Conservation (phyloP, 1,140 invertebrate genomes). For the Periplaneta americana region DNA sequence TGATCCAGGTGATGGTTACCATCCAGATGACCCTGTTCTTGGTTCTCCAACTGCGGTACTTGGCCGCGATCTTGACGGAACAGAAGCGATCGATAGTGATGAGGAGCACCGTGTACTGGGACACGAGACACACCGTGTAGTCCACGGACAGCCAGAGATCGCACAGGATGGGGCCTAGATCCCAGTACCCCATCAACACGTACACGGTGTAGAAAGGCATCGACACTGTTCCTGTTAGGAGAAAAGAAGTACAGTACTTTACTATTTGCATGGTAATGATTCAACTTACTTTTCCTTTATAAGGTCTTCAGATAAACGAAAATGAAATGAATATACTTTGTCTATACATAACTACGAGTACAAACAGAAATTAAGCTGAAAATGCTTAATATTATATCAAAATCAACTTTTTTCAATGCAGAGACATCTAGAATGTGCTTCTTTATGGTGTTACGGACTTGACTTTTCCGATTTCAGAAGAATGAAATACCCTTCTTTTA, state of each 20-base stretch:
- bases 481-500: too few species aligned
- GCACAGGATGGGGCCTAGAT: slow-evolving; percentile 91
- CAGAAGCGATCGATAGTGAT: slow-evolving; percentile 99
- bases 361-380: too few species aligned
- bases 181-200: slow-evolving; percentile 94
- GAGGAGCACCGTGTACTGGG: slow-evolving; percentile 97
- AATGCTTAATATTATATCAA: too few species aligned
- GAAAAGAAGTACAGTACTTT: not conserved
- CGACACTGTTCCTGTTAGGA: slow-evolving; percentile 72
- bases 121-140: slow-evolving; percentile 97
- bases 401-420: too few species aligned
- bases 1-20: slow-evolving; percentile 96
- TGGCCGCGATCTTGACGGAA: slow-evolving; percentile 97
- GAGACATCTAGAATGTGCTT: too few species aligned
- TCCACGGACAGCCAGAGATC: slow-evolving; percentile 99
- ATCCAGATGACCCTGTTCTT: slow-evolving; percentile 88
- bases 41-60: slow-evolving; percentile 95
- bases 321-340: too few species aligned
- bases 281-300: too few species aligned
- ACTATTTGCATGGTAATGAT: too few species aligned
- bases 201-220: slow-evolving; percentile 97
- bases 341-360: too few species aligned
- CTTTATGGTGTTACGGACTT: too few species aligned
- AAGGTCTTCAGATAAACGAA: too few species aligned
- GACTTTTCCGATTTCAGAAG: too few species aligned